phyloP scores from a whole-genome alignment of 2,888 invertebrate genomes.

The Cancer borealis region DNA sequence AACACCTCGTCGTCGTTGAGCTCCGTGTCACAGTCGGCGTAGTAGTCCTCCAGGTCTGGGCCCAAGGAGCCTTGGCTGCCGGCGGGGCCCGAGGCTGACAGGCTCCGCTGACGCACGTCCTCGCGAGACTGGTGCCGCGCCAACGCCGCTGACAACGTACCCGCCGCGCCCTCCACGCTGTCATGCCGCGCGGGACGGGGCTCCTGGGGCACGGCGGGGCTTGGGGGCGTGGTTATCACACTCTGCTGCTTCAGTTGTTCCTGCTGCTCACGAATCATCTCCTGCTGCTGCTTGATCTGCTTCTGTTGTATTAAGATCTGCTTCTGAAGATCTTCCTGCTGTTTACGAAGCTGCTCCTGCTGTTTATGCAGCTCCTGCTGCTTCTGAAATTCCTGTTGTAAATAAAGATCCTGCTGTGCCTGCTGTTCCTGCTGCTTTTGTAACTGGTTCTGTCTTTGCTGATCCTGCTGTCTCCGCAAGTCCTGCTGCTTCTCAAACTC shows the following conservation, averaged over 20 bases:
- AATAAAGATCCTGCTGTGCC: constrained; percentile 35
- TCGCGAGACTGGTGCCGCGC: constrained; percentile 70
- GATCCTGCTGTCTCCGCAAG: constrained; percentile 41
- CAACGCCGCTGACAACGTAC: constrained; percentile 61
- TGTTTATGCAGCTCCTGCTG: constrained; percentile 58
- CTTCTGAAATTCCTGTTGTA: constrained; percentile 52
- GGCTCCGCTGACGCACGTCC: constrained; percentile 62
- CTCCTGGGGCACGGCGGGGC: not conserved
- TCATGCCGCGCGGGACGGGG: constrained; percentile 48
- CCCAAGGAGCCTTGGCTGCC: constrained; percentile 71
- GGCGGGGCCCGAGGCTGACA: constrained; percentile 68
- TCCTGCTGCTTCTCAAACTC: constrained; percentile 47
- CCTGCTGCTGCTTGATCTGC: constrained; percentile 60
- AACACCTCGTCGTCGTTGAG: constrained; percentile 75
- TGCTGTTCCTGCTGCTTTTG: constrained; percentile 55
- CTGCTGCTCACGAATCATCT: constrained; percentile 45
- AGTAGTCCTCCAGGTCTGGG: constrained; percentile 67
- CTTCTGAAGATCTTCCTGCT: constrained; percentile 58
- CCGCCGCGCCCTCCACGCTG: constrained; percentile 69
- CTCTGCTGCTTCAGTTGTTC: not conserved
- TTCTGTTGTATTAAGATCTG: constrained; percentile 68
- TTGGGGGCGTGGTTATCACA: not conserved
- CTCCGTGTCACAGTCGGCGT: constrained; percentile 70
- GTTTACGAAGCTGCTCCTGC: constrained; percentile 50
- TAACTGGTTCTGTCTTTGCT: constrained; percentile 52